Evolutionary conservation across 2,113 vertebrate genomes (phyloP).

Genomic region (Athene noctua): DNA sequence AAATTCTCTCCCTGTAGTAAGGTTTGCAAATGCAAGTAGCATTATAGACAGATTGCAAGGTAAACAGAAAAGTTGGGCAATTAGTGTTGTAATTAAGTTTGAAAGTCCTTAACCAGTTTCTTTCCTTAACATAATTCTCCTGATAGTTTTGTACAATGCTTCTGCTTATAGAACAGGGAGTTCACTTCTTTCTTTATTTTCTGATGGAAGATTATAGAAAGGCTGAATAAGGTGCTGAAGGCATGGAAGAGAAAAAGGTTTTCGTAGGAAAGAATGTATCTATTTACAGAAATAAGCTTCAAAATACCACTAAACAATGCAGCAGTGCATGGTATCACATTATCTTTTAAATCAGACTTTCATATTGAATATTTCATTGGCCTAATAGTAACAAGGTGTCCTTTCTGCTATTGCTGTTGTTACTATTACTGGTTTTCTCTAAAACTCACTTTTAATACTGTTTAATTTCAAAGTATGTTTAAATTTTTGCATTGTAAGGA

Average conservation of each 20-base stretch:
- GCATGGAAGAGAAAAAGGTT: not conserved
- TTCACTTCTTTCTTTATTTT: not conserved
- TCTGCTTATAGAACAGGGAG: not conserved
- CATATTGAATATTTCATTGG: not conserved
- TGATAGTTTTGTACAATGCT: not conserved
- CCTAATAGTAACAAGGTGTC: not conserved
- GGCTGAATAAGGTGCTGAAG: not conserved
- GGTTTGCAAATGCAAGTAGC: not conserved
- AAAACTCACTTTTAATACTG: not conserved
- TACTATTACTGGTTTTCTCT: not conserved
- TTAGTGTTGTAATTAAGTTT: not conserved
- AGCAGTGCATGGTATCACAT: not conserved
- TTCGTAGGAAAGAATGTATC: not conserved
- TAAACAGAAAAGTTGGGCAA: not conserved
- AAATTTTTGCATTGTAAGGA: not conserved
- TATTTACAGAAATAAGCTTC: not conserved
- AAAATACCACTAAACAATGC: not conserved
- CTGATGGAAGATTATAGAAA: not conserved
- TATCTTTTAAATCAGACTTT: not conserved
- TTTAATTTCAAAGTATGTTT: not conserved
- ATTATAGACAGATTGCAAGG: not conserved
- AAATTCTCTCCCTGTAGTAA: not conserved
- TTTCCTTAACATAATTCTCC: not conserved
- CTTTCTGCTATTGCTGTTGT: not conserved
- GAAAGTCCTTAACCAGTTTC: not conserved